Evolutionary conservation across 2,888 invertebrate genomes (phyloP), one percentile per base, ranked within the genome.

Genomic region (Phyllotreta striolata): DNA sequence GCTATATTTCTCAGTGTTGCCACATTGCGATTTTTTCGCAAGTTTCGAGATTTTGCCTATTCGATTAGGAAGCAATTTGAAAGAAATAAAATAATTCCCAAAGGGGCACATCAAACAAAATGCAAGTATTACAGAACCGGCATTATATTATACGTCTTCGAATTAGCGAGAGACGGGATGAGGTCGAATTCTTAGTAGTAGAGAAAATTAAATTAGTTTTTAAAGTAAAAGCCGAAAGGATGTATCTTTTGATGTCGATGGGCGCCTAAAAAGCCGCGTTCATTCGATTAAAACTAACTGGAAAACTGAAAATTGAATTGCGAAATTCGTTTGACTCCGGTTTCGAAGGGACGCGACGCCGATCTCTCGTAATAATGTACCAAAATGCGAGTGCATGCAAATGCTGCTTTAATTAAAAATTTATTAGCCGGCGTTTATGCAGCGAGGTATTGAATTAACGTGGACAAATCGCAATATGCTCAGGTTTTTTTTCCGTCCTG

Each of bases 181-280:
- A 14, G n/a, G 47, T 24, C 24, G 24, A 47, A 47, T 34, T 7
- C 47, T 6, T 14, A 47, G 13, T 47, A 47, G 44, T 14, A 44
- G 10, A 6, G 47, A 24, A 44, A 47, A 47, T 47, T 47, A 47
- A 14, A 47, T 47, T 13, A 14, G 24, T 14, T 47, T 47, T 47
- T 14, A 47, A 47, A 47, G n/a, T 47, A 13, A 47, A 47, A 47
- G 14, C 34, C 34, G 24, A 47, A 47, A 47, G 47, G 24, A n/a
- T 14, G 47, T 5, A 47, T 47, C 47, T 47, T 24, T 47, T 47
- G 47, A 47, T 10, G 47, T 47, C 34, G 47, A 47, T 47, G 47
- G 47, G 34, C 34, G 47, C 24, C 47, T 47, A 47, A 47, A n/a
- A 14, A 14, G 13, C 24, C 47, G 47, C n/a, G 47, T n/a, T 34